A percentile compares a stretch with the other conserved stretches of the same genome.
phyloP scores from a whole-genome alignment of 1,140 invertebrate species.

The Galendromus occidentalis region DNA sequence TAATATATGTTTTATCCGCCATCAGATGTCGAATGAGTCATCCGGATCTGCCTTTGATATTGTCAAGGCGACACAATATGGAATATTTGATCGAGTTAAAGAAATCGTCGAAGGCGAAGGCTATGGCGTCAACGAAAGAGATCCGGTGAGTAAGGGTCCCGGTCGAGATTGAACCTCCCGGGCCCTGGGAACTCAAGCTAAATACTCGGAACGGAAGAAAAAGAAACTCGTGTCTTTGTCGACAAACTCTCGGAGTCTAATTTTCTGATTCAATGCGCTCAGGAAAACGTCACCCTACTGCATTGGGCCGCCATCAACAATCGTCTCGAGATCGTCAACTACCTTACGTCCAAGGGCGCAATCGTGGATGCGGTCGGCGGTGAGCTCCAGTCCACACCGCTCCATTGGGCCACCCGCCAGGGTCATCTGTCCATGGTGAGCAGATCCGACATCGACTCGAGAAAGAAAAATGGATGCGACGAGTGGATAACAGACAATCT shows the following conservation, averaged over 20 bases:
- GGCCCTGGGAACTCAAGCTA: no score
- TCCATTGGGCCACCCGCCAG: conserved; percentile 93
- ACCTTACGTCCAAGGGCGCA: conserved; percentile 65
- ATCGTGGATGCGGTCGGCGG: conserved; percentile 83
- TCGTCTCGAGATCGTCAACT: conserved; percentile 70
- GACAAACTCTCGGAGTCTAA: no score
- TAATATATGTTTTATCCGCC: no score
- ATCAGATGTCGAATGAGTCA: background rate
- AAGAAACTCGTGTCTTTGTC: no score
- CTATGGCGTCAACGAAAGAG: conserved; percentile 70
- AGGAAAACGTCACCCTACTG: conserved; percentile 76
- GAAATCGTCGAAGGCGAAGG: conserved; percentile 61
- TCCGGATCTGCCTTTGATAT: conserved; percentile 47
- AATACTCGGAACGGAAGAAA: no score
- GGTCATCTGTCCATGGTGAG: conserved; percentile 70
- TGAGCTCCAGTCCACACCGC: conserved; percentile 76
- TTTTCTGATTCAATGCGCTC: no score
- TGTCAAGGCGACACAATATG: conserved; percentile 80
- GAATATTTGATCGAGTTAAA: conserved; percentile 54
- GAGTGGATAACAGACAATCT: no score
- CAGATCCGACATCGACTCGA: conserved; percentile 16
- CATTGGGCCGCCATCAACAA: conserved; percentile 99
- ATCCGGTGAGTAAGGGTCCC: conserved; percentile 32
- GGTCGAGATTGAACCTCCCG: no score
- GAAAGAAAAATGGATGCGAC: no score